A percentile compares a stretch with the other conserved stretches of the same genome.
Conservation (phyloP, 2,888 invertebrate genomes). For the Tortrix viridana region DNA sequence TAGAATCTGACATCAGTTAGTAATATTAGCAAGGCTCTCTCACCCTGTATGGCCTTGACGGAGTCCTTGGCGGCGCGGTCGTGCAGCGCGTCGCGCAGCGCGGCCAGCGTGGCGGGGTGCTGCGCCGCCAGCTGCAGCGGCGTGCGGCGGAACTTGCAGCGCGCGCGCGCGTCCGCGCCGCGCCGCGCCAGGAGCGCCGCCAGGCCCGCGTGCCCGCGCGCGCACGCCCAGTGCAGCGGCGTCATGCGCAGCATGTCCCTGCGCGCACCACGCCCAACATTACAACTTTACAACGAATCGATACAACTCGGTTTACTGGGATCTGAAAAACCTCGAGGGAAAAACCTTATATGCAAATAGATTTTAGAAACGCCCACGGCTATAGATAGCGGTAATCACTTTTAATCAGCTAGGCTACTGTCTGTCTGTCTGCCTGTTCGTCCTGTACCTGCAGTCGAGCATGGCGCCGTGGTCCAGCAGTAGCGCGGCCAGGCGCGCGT, state of each 20-base stretch:
- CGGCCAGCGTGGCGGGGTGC: slow-evolving; percentile 48
- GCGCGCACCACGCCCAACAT: slow-evolving; percentile 38
- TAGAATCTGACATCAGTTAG: too few relatives aligned
- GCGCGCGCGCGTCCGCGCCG: slow-evolving; percentile 88
- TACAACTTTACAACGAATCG: too few relatives aligned
- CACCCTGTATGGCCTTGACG: neutral
- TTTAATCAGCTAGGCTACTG: too few relatives aligned
- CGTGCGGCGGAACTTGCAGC: slow-evolving; percentile 67
- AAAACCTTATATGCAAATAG: too few relatives aligned
- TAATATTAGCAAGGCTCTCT: too few relatives aligned
- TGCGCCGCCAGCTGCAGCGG: slow-evolving; percentile 52
- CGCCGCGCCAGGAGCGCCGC: slow-evolving; percentile 88
- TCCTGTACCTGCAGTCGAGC: slow-evolving; percentile 54
- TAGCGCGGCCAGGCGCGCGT: slow-evolving; percentile 89
- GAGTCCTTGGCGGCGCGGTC: slow-evolving; percentile 19
- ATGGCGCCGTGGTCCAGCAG: slow-evolving; percentile 81
- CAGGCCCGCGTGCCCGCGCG: slow-evolving; percentile 87
- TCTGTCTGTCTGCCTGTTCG: too few relatives aligned
- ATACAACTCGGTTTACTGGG: too few relatives aligned
- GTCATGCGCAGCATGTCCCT: slow-evolving; percentile 86
- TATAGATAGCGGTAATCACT: too few relatives aligned
- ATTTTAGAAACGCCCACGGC: too few relatives aligned
- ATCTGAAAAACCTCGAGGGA: too few relatives aligned
- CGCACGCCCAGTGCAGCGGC: slow-evolving; percentile 97
- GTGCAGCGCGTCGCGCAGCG: slow-evolving; percentile 49